A percentile compares a stretch with the other conserved stretches of the same genome.
These are phyloP conservation scores for Anthonomus grandis DNA, from an alignment of 1,140 invertebrate genomes.

Conservation along the genomic window DNA sequence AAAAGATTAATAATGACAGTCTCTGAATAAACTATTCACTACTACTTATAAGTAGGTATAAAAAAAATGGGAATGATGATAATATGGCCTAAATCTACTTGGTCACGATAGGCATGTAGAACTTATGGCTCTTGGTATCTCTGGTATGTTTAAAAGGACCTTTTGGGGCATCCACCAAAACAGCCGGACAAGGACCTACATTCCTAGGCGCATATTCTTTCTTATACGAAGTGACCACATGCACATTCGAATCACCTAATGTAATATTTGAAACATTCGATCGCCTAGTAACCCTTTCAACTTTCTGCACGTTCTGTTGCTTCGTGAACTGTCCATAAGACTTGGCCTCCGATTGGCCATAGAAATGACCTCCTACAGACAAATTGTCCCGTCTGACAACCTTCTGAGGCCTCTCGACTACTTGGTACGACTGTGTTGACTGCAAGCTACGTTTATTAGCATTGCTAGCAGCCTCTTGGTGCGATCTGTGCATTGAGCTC, in stretches of 20 bases:
- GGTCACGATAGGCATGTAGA: slow-evolving; percentile 62
- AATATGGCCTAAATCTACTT: slow-evolving; percentile 15
- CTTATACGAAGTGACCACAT: slow-evolving; percentile 65
- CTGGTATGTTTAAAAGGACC: slow-evolving; percentile 77
- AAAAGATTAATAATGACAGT: slow-evolving; percentile 33
- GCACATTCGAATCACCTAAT: slow-evolving; percentile 59
- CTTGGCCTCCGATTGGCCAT: slow-evolving; percentile 63
- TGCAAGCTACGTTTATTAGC: slow-evolving; percentile 42
- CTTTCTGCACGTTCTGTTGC: slow-evolving; percentile 51
- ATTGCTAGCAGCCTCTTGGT: slow-evolving; percentile 45
- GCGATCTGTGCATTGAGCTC: slow-evolving; percentile 68
- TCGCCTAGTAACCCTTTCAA: slow-evolving; percentile 56
- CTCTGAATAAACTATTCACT: slow-evolving; percentile 9
- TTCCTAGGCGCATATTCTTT: slow-evolving; percentile 69
- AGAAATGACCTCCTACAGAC: slow-evolving; percentile 65
- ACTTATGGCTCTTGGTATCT: slow-evolving; percentile 78
- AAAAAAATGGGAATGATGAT: slow-evolving; percentile 2
- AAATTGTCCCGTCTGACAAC: slow-evolving; percentile 61
- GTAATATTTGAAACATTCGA: slow-evolving; percentile 69
- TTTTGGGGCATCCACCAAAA: slow-evolving; percentile 67
- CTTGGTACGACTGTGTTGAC: slow-evolving; percentile 46
- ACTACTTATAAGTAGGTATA: slow-evolving; percentile 1
- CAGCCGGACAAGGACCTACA: slow-evolving; percentile 73
- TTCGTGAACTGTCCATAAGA: slow-evolving; percentile 65
- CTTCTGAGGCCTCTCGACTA: slow-evolving; percentile 55